phyloP scores from a whole-genome alignment of 2,888 invertebrate species.

The Oscheius sp. region DNA sequence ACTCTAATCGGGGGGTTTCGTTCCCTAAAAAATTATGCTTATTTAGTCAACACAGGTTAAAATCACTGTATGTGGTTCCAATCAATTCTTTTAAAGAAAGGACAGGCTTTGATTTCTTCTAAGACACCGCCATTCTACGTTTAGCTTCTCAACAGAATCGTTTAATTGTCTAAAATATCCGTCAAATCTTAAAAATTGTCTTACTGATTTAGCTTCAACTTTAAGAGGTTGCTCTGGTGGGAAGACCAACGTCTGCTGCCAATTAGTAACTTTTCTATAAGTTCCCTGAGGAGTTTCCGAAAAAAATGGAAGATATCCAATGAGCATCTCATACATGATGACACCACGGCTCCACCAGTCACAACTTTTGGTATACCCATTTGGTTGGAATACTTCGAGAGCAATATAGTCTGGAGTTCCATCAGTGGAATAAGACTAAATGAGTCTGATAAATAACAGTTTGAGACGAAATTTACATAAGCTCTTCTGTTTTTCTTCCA shows the following conservation, averaged over 20 bases:
- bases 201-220: constrained; percentile 83
- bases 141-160: constrained; percentile 95
- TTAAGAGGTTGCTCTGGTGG: constrained; percentile 99
- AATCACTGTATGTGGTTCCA: constrained; percentile 93
- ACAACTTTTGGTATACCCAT: constrained; percentile 96
- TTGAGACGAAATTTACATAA: constrained; percentile 47
- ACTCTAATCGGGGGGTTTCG: constrained; percentile 97
- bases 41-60: background rate
- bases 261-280: constrained; percentile 97
- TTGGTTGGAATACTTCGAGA: constrained; percentile 94
- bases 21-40: constrained; percentile 77
- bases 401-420: constrained; percentile 99
- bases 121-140: constrained; percentile 86
- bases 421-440: constrained; percentile 79
- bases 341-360: constrained; percentile 99
- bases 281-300: constrained; percentile 98
- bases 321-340: constrained; percentile 99
- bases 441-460: background rate
- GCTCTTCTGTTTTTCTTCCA: constrained; percentile 95
- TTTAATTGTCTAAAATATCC: constrained; percentile 68
- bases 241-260: constrained; percentile 97
- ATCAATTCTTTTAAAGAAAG: constrained; percentile 93
- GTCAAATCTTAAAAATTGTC: constrained; percentile 17
- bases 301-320: constrained; percentile 98
- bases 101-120: constrained; percentile 89